Evolutionary conservation across 2,888 invertebrate species (phyloP).

Genomic region (Elysia crispata): DNA sequence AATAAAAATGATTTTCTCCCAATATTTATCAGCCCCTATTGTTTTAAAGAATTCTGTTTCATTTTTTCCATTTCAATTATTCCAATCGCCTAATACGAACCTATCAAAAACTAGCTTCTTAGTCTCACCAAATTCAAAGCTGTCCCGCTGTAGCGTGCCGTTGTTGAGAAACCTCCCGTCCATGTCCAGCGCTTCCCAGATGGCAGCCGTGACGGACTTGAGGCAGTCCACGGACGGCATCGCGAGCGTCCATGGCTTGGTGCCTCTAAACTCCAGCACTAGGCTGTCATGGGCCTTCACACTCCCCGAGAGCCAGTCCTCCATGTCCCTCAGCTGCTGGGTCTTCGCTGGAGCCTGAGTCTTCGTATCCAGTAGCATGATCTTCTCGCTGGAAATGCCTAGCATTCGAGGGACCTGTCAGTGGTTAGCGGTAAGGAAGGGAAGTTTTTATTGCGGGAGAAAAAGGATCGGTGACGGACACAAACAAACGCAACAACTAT

Average conservation of each 20-base stretch:
- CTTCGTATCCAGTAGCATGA: conserved; percentile 82
- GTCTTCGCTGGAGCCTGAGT: conserved; percentile 81
- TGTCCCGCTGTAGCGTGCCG: conserved; percentile 67
- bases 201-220: conserved; percentile 80
- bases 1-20: no score
- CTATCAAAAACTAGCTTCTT: no score
- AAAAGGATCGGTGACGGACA: no score
- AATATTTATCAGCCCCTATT: no score
- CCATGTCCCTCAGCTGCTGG: conserved; percentile 80
- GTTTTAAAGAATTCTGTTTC: no score
- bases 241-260: conserved; percentile 79
- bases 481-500: no score
- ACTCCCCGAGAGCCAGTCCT: conserved; percentile 83
- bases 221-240: conserved; percentile 79
- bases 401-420: conserved; percentile 81
- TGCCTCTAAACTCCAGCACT: conserved; percentile 82
- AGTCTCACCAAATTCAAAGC: conserved; percentile 70
- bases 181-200: conserved; percentile 83
- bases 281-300: conserved; percentile 82
- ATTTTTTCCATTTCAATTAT: no score
- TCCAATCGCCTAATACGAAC: no score
- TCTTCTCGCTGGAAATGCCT: conserved; percentile 81
- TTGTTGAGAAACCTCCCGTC: conserved; percentile 71
- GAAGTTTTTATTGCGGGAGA: no score
- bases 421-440: background rate